Base-by-base conservation (phyloP, 2,797 vertebrate genomes). In the Typhlichthys subterraneus region DNA sequence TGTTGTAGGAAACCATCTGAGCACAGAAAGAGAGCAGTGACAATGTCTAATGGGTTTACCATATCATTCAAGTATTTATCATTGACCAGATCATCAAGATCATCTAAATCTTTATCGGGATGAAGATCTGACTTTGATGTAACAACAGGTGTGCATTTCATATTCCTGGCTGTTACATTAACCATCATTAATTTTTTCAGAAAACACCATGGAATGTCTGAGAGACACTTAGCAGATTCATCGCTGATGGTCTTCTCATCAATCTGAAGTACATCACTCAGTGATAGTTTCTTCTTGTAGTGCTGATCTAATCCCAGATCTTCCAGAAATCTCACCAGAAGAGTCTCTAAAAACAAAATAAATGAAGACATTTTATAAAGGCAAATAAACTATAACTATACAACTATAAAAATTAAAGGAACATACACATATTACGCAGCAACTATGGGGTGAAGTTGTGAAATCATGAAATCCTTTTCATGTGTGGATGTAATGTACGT, bases 1-100 rank as follows among this genome's bases (percentile, higher is more conserved):
- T 95, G 94, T 13, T 89, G 93, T 1, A 95, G 81, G 67, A 94
- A 92, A 15, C 82, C 79, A 63, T 94, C 91, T 7, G 93, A 88
- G 50, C 92, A 94, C 19, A 90, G 83, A 46, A 95, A 90, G 1
- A 94, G 82, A n/a, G 89, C 91, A 11, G 91, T 92, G 13, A 94
- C 73, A 0, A 95, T 68, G 63, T 94, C 94, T 4, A 93, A 80
- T 0, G 91, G 92, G 50, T 94, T 89, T 0, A 76, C 0, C 19
- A 3, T 23, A 3, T 23, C 19, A 23, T 3, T 3, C 2, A 23
- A 23, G 2, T 23, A 3, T 23, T 0, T 23, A 23, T 23, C 2
- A 23, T 23, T 23, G 19, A 64, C 0, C 0, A 86, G 14, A 57
- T 66, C 0, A 23, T 23, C 42, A 29, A 83, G 33, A 38, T 38